Conservation (phyloP, 2,113 vertebrate genomes). For the Rhinogobius similis region DNA sequence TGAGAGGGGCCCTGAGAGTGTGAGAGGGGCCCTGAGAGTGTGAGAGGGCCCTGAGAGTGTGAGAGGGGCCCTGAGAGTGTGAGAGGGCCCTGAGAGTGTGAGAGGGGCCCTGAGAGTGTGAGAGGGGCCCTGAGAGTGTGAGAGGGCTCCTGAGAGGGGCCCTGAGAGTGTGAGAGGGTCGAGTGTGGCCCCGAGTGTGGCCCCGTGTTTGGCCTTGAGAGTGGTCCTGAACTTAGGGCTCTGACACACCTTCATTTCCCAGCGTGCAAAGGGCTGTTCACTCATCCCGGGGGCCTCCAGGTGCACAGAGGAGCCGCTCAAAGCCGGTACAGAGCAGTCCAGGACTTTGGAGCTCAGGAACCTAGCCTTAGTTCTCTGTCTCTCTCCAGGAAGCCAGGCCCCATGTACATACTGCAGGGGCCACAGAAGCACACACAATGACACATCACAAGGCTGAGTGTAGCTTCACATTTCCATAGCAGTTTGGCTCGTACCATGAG, state of each 20-base stretch:
- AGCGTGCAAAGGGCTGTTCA: conserved; percentile 77
- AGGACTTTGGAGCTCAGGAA: conserved; percentile 81
- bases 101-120: no score
- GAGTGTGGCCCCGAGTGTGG: no score
- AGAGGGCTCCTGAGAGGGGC: no score
- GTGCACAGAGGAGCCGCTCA: conserved; percentile 65
- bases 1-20: no score
- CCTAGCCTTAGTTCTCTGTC: conserved; percentile 75
- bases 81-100: no score
- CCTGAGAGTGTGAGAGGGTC: no score
- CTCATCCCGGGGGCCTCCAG: conserved; percentile 73
- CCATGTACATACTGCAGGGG: conserved; percentile 67
- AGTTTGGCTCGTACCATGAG: conserved; percentile 62
- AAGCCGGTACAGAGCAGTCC: conserved; percentile 78
- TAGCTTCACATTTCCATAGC: conserved; percentile 11
- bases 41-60: no score
- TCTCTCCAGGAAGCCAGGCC: conserved; percentile 73
- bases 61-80: no score
- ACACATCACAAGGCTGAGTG: background rate
- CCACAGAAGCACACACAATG: background rate
- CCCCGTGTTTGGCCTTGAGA: no score
- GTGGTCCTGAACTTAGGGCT: no score
- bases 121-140: no score
- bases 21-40: no score
- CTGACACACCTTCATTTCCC: conserved; percentile 87